phyloP scores from a whole-genome alignment of 2,797 vertebrate species.

The Crocidura indochinensis region DNA sequence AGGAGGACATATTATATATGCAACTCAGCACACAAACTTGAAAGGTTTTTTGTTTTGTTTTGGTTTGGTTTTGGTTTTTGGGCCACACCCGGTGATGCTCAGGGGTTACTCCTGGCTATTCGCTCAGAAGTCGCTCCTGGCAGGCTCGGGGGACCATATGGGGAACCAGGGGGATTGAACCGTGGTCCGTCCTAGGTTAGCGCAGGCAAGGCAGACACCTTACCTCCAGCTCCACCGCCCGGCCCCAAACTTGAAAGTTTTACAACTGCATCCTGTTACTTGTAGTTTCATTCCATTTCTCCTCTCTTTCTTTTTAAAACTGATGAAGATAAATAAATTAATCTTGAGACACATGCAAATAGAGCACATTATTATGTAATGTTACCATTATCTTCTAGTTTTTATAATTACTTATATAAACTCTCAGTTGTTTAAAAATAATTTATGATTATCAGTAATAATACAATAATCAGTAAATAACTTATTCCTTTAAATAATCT shows the following conservation, averaged over 20 bases:
- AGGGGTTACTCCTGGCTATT: too few species aligned
- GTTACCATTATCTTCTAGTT: background rate
- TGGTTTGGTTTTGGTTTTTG: too few species aligned
- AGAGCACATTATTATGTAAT: background rate
- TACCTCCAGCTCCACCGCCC: too few species aligned
- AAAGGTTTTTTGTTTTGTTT: too few species aligned
- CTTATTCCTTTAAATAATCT: background rate
- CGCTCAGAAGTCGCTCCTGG: too few species aligned
- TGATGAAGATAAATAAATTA: conserved; percentile 1
- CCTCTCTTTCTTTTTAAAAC: background rate
- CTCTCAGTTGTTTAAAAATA: conserved; percentile 46
- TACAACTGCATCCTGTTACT: background rate
- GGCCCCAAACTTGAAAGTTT: background rate
- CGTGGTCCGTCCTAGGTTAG: too few species aligned
- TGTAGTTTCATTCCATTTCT: background rate
- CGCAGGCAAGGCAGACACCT: too few species aligned
- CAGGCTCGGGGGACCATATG: too few species aligned
- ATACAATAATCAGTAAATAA: too few species aligned
- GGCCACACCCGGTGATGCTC: too few species aligned
- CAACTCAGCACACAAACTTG: rapidly evolving
- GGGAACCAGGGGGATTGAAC: too few species aligned
- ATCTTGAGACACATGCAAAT: background rate
- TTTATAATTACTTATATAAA: conserved; percentile 3
- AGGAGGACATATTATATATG: background rate
- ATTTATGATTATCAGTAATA: background rate